Conservation (phyloP, 2,888 invertebrate genomes). For the Caenorhabditis sulstoni region DNA sequence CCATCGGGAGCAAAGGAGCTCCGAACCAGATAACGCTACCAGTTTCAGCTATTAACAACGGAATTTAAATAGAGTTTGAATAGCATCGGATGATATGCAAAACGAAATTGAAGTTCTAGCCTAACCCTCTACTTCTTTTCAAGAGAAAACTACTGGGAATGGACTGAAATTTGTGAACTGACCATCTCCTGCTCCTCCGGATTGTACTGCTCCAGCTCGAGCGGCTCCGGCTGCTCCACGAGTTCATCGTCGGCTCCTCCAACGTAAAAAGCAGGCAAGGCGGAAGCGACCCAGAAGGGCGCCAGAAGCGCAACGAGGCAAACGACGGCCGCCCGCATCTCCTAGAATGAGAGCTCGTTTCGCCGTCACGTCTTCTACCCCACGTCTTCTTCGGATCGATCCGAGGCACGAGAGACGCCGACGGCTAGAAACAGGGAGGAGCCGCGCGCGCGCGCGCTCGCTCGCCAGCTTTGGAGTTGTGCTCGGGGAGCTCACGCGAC, state of each 20-base stretch:
- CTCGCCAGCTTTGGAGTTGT: neutral
- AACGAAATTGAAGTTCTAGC: too few species aligned
- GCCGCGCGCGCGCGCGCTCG: neutral
- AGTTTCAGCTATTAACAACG: too few species aligned
- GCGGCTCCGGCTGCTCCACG: conserved; percentile 17
- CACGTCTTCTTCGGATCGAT: conserved; percentile 51
- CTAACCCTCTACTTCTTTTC: too few species aligned
- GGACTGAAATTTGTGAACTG: too few species aligned
- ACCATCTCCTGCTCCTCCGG: conserved; percentile 18
- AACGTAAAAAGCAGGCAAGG: conserved; percentile 41
- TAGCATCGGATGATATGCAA: too few species aligned
- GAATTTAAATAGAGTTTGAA: too few species aligned
- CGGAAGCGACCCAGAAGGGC: conserved; percentile 6
- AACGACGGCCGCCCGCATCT: conserved; percentile 40
- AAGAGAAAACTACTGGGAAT: too few species aligned
- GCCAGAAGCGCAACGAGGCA: conserved; percentile 43
- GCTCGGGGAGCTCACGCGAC: conserved; percentile 3
- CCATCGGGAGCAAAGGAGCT: neutral
- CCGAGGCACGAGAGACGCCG: conserved; percentile 21
- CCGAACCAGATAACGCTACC: too few species aligned
- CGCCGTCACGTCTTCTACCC: conserved; percentile 3
- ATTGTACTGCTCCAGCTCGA: too few species aligned
- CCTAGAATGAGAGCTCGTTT: conserved; percentile 37
- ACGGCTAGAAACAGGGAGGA: conserved; percentile 16
- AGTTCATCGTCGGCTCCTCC: conserved; percentile 4